Base-by-base conservation (phyloP, 2,113 vertebrate genomes). In the Antigone vipio region DNA sequence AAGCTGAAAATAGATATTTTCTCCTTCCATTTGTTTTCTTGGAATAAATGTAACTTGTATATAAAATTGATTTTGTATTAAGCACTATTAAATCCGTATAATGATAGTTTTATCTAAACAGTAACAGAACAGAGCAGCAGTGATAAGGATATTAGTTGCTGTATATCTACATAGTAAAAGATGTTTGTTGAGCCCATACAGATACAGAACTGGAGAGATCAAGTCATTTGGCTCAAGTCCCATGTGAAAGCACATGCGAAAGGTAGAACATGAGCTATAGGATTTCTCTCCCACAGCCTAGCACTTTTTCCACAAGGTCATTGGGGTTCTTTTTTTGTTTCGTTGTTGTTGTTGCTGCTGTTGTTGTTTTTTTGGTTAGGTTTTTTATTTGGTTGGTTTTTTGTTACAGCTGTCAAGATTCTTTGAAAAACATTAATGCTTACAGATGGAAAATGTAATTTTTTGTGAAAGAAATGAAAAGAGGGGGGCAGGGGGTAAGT, bases 1-100 rank as follows among this genome's bases (percentile, higher is more conserved):
- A 95, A 93, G 76, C 34, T 86, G 62, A 81, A 92, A 93, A 89
- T 26, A 84, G 72, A 49, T 85, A 72, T 72, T 96, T 91, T 87
- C 47, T 86, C 15, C 23, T 95, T 77, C 11, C 30, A 56, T 88
- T 94, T 93, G 9, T 86, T 94, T 95, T 78, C 30, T 64, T 76
- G 16, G 24, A 82, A 72, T 78, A 92, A 75, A 84, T 64, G 27
- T 12, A 92, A 55, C 47, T 85, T 56, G 21, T 45, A 16, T 77
- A 68, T 59, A 53, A 66, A 79, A 75, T 53, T 1, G 0, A 66
- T 83, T 93, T 81, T 81, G 18, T 75, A 60, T 81, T 87, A 78
- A 89, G 71, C 35, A 24, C 21, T 78, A n/a, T 78, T 90, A 87
- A 91, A 56, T 72, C 16, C 72, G 75, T 63, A 40, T 58, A 64